Evolutionary conservation across 2,888 invertebrate species (phyloP).

Genomic region (Beris morrisii): DNA sequence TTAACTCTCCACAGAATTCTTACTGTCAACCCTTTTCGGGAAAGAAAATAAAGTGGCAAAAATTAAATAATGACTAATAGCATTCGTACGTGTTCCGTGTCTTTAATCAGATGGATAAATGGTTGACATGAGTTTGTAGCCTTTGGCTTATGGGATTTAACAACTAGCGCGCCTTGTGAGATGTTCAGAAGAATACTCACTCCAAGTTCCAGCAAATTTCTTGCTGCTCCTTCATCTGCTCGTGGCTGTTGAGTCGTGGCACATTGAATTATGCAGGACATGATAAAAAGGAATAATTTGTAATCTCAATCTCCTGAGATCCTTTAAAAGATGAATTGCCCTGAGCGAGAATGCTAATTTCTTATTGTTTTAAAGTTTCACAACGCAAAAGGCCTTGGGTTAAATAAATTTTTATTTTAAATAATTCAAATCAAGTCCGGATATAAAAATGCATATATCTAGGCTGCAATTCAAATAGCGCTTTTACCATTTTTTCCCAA

Average conservation of each 20-base stretch:
- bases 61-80: constrained; percentile 37
- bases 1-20: constrained; percentile 6
- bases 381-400: too few species aligned
- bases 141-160: constrained; percentile 32
- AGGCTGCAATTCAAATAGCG: too few species aligned
- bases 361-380: too few species aligned
- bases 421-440: too few species aligned
- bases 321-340: constrained; percentile 1
- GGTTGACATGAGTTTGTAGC: constrained; percentile 30
- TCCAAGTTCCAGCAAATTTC: background rate
- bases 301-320: constrained; percentile 14
- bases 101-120: constrained; percentile 31
- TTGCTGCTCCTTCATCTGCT: constrained; percentile 36
- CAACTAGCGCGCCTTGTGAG: constrained; percentile 5
- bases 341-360: too few species aligned
- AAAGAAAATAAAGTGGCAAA: constrained; percentile 34
- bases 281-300: constrained; percentile 39
- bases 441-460: too few species aligned
- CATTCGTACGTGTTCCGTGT: constrained; percentile 31
- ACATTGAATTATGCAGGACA: constrained; percentile 43
- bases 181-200: background rate
- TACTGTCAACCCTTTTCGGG: constrained; percentile 16
- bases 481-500: too few species aligned
- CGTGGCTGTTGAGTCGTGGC: constrained; percentile 41
- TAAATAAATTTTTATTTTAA: too few species aligned